Percentiles rank a stretch among this genome's conserved stretches.
Conservation (phyloP, 2,797 vertebrate genomes). For the Melanotaenia parkinsoni region DNA sequence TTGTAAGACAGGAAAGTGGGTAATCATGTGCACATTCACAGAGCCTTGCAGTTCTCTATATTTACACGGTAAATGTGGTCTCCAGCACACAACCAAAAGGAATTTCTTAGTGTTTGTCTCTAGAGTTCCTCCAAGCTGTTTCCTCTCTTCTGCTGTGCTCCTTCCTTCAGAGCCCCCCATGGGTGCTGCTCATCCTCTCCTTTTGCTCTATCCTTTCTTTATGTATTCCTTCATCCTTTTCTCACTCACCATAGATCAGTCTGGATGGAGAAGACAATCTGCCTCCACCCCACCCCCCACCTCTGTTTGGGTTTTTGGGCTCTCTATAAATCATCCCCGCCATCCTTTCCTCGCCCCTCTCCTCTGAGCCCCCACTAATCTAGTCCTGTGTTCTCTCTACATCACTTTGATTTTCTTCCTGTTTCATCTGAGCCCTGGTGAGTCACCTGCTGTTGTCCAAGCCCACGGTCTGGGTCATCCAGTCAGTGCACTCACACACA, state of each 20-base stretch:
- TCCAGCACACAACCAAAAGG: conserved; percentile 44
- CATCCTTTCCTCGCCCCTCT: conserved; percentile 17
- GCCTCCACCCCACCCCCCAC: not conserved
- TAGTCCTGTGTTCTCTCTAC: conserved; percentile 43
- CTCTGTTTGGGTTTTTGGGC: conserved; percentile 17
- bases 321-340: conserved; percentile 31
- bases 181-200: conserved; percentile 41
- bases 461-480: conserved; percentile 50
- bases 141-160: conserved; percentile 38
- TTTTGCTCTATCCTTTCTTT: conserved; percentile 48
- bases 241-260: conserved; percentile 40
- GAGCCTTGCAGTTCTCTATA: conserved; percentile 33
- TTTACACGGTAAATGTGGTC: conserved; percentile 63
- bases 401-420: conserved; percentile 49
- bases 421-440: conserved; percentile 46
- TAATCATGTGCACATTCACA: conserved; percentile 27
- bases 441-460: conserved; percentile 67
- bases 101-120: conserved; percentile 46
- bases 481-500: conserved; percentile 14
- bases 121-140: conserved; percentile 51
- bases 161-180: conserved; percentile 29
- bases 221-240: conserved; percentile 52
- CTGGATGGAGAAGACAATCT: conserved; percentile 38
- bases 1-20: conserved; percentile 43
- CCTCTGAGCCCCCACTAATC: conserved; percentile 45